These are phyloP conservation scores for Ctenodactylus gundi DNA, from an alignment of 2,113 vertebrate species.

Conservation along the genomic window DNA sequence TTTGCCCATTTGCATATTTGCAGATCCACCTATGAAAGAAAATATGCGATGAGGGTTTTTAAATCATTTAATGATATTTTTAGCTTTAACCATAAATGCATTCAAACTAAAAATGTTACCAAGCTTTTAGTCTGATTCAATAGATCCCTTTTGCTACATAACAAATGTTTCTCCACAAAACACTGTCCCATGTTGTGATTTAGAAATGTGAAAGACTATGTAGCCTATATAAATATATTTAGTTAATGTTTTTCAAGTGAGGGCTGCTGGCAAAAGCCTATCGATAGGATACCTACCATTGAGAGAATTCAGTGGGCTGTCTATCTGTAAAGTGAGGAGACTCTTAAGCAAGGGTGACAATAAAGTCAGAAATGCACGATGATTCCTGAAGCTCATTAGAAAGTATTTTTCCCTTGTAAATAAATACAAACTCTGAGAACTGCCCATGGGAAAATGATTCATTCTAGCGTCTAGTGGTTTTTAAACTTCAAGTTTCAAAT, in stretches of 20 bases:
- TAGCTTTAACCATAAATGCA: not conserved
- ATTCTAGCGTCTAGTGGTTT: not conserved
- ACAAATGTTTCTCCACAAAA: not conserved
- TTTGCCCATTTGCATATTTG: not conserved
- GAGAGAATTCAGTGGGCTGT: not conserved
- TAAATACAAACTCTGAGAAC: not conserved
- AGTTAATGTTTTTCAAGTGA: not conserved
- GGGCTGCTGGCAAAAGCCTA: not conserved
- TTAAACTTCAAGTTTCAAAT: not conserved
- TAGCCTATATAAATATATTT: not conserved
- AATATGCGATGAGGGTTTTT: not conserved
- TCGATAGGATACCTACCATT: not conserved
- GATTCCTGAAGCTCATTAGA: conserved; percentile 6
- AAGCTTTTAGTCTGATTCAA: conserved; percentile 3
- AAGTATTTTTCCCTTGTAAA: not conserved
- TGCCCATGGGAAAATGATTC: not conserved
- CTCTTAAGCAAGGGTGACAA: not conserved
- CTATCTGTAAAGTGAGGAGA: not conserved
- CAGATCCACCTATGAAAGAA: not conserved
- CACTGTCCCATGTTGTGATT: conserved; percentile 4
- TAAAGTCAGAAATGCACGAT: not conserved
- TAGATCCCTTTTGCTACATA: not conserved
- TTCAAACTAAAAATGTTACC: conserved; percentile 32
- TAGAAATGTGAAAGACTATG: not conserved
- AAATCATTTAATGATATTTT: not conserved